Base-by-base conservation (phyloP, 1,140 invertebrate species). In the Drosophila neocordata region DNA sequence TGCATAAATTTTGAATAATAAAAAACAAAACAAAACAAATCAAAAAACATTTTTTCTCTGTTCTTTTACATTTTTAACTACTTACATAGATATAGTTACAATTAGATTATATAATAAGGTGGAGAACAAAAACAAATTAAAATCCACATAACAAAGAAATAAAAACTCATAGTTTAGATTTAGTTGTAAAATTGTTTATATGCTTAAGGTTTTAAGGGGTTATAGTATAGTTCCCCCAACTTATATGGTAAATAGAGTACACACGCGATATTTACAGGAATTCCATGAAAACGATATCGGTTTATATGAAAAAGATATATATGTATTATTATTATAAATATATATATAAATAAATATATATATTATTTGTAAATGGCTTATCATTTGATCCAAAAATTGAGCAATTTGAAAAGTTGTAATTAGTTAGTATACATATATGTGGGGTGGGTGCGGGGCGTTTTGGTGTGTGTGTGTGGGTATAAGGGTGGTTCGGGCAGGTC, bases 61-160 rank as follows among this genome's bases (percentile, higher is more conserved):
- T 48, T 15, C 38, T 41, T 44, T 44, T 44, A 38, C 55, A 69
- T 57, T 53, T 74, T 74, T 74, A 38, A 74, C 72, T 74, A 74
- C 72, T 74, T 74, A 74, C 71, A 62, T 65, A 52, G 20, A 69
- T 18, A 69, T 63, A 64, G 57, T 57, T 55, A 69, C 58, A 48
- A 48, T 68, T 27, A 60, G 51, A 35, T 60, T 64, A 73, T 65
- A 38, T 61, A 75, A 82, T 81, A 78, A 87, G 67, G 61, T 71
- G 67, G 64, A 65, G 71, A 85, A 85, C 82, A 85, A 82, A 88
- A 85, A 85, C 78, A 87, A 84, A 41, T 53, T 82, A 85, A 58
- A 77, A 74, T 48, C 41, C 66, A 87, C 78, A 69, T 61, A 61
- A 48, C 60, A 74, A 67, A 67, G 41, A 62, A 52, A 60, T 48